Percentiles rank a stretch among this genome's conserved stretches.
These are phyloP conservation scores for Melospiza melodia DNA, from an alignment of 2,113 vertebrate species.

Conservation along the genomic window DNA sequence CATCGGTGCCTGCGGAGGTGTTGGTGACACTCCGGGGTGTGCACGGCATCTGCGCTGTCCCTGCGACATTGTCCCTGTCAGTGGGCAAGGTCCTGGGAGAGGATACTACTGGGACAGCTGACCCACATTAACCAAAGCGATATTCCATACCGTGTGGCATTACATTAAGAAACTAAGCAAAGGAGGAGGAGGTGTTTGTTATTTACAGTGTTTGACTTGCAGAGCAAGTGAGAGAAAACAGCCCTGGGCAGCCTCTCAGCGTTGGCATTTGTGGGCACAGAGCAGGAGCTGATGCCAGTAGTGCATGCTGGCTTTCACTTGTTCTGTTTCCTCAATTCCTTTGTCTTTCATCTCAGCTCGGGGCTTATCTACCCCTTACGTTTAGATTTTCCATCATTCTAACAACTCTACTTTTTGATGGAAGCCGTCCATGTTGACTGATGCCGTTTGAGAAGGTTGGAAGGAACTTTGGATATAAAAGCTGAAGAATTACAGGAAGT, in stretches of 20 bases:
- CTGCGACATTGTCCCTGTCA: rapidly evolving
- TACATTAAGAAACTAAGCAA: not conserved
- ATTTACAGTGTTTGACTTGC: not conserved
- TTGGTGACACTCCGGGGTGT: not conserved
- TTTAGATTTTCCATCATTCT: not conserved
- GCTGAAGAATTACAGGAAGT: not conserved
- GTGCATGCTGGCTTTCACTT: not conserved
- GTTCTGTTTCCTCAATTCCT: not conserved
- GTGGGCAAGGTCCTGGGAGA: not conserved
- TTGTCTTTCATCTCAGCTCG: not conserved
- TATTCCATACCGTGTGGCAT: not conserved
- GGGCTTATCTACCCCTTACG: rapidly evolving
- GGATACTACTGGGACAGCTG: too few species aligned
- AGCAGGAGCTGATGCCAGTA: not conserved
- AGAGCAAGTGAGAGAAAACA: not conserved
- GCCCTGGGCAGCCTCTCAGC: not conserved
- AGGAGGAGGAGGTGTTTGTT: not conserved
- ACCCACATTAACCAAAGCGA: not conserved
- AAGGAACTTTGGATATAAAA: not conserved
- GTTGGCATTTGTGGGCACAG: not conserved
- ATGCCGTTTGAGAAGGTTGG: not conserved
- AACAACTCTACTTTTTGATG: not conserved
- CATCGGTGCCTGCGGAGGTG: rapidly evolving
- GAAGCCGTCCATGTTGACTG: not conserved
- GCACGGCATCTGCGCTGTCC: not conserved